Percentiles rank a stretch among this genome's conserved stretches.
Evolutionary conservation across 1,140 invertebrate genomes (phyloP).

Genomic region (Pseudoatta argentina): DNA sequence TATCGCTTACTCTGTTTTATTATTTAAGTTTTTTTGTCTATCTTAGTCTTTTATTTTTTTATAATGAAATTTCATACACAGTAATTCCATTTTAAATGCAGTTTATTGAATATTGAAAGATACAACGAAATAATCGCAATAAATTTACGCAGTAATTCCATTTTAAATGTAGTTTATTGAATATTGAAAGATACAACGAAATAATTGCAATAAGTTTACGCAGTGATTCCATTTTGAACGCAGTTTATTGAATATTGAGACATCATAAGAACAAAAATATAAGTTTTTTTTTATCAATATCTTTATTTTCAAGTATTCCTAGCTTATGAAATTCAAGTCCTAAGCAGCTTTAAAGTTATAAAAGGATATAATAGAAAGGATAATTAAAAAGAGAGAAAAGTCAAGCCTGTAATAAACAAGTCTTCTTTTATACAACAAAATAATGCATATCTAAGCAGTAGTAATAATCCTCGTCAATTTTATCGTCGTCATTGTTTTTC

Average conservation of each 20-base stretch:
- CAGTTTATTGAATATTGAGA: conserved; percentile 71
- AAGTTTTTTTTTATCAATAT: conserved; percentile 69
- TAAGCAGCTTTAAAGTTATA: conserved; percentile 57
- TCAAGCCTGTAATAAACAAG: conserved; percentile 78
- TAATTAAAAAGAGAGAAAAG: conserved; percentile 74
- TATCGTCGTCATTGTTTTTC: conserved; percentile 68
- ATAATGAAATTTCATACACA: neutral
- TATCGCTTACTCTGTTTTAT: too few relatives aligned
- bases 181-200: conserved; percentile 32
- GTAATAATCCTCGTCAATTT: conserved; percentile 48
- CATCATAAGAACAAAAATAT: conserved; percentile 70
- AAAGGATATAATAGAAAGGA: conserved; percentile 75
- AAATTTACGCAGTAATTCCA: neutral
- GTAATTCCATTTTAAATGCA: neutral
- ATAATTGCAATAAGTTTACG: too few relatives aligned
- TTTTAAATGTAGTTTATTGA: conserved; percentile 71
- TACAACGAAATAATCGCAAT: too few relatives aligned
- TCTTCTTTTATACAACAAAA: conserved; percentile 83
- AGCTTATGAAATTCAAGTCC: conserved; percentile 66
- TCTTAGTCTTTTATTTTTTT: too few relatives aligned
- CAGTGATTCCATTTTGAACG: neutral
- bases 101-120: conserved; percentile 73
- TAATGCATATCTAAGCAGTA: conserved; percentile 76
- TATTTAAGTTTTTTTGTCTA: too few relatives aligned
- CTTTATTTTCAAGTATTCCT: conserved; percentile 71